Evolutionary conservation across 2,113 vertebrate species (phyloP).

Genomic region (Enhydra lutris): DNA sequence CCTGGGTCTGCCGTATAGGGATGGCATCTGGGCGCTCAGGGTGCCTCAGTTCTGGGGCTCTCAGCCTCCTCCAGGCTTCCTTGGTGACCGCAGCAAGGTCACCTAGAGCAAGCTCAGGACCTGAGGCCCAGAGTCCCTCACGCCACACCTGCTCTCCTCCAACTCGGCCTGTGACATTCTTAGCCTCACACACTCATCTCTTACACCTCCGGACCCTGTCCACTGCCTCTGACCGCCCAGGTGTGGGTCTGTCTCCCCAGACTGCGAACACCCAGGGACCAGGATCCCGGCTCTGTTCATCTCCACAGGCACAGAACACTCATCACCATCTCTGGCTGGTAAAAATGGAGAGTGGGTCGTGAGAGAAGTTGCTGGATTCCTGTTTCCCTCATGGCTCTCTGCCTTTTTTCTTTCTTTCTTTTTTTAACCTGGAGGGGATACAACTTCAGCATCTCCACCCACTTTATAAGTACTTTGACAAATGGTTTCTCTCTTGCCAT

Average conservation of each 20-base stretch:
- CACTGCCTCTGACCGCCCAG: too few species aligned
- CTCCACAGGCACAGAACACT: background rate
- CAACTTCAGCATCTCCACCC: constrained; percentile 76
- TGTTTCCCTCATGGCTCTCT: constrained; percentile 57
- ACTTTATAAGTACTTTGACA: constrained; percentile 82
- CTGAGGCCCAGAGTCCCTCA: background rate
- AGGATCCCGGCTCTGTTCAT: background rate
- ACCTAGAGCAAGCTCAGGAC: background rate
- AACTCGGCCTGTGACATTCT: background rate
- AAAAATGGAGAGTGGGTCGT: background rate
- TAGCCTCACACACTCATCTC: background rate
- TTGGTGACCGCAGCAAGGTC: accelerated
- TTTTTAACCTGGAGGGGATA: constrained; percentile 73
- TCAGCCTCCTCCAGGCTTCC: constrained; percentile 23
- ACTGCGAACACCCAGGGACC: background rate
- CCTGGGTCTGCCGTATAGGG: too few species aligned
- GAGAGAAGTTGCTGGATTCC: constrained; percentile 57
- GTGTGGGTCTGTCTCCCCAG: background rate
- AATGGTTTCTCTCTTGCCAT: constrained; percentile 77
- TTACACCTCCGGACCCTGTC: background rate
- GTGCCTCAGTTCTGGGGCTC: constrained; percentile 26
- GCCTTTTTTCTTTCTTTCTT: background rate
- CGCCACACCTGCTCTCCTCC: background rate
- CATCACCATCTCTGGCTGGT: background rate
- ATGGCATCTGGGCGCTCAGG: background rate